Evolutionary conservation across 2,797 vertebrate species (phyloP).

Genomic region (Chelon auratus): DNA sequence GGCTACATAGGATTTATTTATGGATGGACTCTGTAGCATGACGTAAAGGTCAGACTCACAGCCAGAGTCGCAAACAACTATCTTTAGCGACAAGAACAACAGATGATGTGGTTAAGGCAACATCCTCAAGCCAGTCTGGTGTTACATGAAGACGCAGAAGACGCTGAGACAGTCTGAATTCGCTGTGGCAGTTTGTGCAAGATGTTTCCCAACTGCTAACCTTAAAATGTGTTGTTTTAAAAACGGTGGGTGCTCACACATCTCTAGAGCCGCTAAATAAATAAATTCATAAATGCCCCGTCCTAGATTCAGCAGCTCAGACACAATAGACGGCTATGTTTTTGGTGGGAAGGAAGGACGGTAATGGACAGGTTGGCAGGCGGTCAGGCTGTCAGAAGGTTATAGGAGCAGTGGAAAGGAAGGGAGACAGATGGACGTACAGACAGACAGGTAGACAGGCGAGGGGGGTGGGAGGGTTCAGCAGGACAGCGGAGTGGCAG

Average conservation of each 20-base stretch:
- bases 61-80: background rate
- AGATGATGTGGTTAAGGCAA: background rate
- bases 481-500: conserved; percentile 59
- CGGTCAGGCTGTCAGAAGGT: conserved; percentile 31
- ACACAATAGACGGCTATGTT: conserved; percentile 13
- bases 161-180: background rate
- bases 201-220: background rate
- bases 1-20: too few relatives aligned
- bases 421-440: conserved; percentile 45
- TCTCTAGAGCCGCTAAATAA: conserved; percentile 31
- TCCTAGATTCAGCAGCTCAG: conserved; percentile 20
- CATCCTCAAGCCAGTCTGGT: background rate
- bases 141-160: background rate
- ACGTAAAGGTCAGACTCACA: background rate
- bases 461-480: conserved; percentile 56
- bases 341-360: conserved; percentile 11
- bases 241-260: background rate
- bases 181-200: background rate
- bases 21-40: too few relatives aligned
- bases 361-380: conserved; percentile 14
- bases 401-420: background rate
- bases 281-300: conserved; percentile 23
- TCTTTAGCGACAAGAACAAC: background rate
- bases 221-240: background rate
- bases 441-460: conserved; percentile 9